Conservation (phyloP, 2,797 vertebrate genomes). For the Phrynocephalus vlangalii region DNA sequence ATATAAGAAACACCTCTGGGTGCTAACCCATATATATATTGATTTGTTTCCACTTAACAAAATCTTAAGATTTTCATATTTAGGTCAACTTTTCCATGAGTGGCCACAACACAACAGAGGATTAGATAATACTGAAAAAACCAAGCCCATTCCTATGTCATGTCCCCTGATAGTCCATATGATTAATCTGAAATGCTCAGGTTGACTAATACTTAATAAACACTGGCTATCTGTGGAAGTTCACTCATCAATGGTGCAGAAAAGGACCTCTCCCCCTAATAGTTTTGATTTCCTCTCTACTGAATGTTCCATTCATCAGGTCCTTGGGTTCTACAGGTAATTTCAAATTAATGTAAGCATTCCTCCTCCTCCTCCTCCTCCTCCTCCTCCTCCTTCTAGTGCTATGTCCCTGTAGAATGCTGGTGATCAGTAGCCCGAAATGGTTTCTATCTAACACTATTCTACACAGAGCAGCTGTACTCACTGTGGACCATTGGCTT, state of each 20-base stretch:
- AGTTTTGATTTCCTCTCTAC: background rate
- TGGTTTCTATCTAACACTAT: no score
- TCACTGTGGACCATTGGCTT: no score
- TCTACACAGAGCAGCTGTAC: no score
- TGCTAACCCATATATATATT: no score
- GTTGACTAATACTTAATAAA: background rate
- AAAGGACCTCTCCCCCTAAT: background rate
- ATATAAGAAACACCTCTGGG: no score
- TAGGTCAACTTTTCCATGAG: background rate
- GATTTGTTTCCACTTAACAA: no score
- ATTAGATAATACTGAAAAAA: background rate
- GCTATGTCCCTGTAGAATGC: no score
- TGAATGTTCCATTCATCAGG: background rate
- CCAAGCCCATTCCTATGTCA: background rate
- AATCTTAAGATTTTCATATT: no score
- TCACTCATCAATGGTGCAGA: background rate
- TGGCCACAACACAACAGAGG: background rate
- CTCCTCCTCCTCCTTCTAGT: no score
- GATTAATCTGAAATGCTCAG: background rate
- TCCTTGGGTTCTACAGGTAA: background rate
- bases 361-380: no score
- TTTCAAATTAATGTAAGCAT: background rate
- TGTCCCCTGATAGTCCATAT: background rate
- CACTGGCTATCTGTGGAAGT: background rate
- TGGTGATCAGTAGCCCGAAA: no score